Evolutionary conservation across 2,797 vertebrate species (phyloP).

Genomic region (Amazona finschi): DNA sequence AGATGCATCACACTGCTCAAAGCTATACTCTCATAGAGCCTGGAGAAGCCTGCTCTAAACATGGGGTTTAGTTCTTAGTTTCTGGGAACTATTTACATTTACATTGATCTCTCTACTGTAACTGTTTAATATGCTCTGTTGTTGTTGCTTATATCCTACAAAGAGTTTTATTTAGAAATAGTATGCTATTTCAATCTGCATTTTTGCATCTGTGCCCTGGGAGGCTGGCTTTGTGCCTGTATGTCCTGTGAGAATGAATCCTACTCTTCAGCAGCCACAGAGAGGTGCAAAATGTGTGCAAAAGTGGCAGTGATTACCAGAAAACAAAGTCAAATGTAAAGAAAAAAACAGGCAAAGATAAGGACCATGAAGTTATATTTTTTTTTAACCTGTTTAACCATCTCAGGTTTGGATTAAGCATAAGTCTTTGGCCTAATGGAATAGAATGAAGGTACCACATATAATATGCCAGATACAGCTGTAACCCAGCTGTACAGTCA

Average conservation of each 20-base stretch:
- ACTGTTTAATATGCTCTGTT: neutral
- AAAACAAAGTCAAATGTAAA: neutral
- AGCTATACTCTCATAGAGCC: fast-evolving
- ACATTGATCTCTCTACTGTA: neutral
- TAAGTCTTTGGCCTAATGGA: neutral
- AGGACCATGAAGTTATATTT: neutral
- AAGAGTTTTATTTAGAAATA: neutral
- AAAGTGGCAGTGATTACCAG: neutral
- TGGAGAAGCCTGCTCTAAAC: neutral
- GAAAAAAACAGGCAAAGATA: neutral
- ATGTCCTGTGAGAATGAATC: neutral
- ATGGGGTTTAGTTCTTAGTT: neutral
- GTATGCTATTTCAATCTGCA: neutral
- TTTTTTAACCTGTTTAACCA: neutral
- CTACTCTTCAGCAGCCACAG: neutral
- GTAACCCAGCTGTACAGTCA: neutral
- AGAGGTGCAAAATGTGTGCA: neutral
- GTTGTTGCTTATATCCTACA: neutral
- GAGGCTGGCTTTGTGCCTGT: neutral
- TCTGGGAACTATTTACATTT: neutral
- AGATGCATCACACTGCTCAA: fast-evolving
- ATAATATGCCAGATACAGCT: neutral
- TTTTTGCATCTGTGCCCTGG: neutral
- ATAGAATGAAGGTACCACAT: neutral
- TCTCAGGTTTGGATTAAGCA: neutral